phyloP scores from a whole-genome alignment of 2,113 vertebrate genomes.

The Rana temporaria region DNA sequence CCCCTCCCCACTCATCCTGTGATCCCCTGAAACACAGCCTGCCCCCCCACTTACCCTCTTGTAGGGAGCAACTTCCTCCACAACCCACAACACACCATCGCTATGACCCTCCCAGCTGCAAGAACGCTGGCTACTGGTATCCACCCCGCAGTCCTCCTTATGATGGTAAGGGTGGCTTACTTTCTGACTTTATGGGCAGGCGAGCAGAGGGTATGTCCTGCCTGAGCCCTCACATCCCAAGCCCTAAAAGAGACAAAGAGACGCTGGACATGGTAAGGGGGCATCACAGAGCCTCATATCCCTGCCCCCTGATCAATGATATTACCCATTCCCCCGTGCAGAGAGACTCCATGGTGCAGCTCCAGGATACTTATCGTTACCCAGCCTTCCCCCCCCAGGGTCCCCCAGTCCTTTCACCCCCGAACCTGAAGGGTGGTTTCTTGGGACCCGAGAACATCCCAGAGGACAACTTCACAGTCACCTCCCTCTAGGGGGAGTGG shows the following conservation, averaged over 20 bases:
- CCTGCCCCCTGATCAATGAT: conserved; percentile 82
- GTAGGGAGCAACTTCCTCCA: conserved; percentile 85
- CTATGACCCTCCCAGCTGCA: conserved; percentile 96
- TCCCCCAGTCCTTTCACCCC: conserved; percentile 79
- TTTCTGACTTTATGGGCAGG: conserved; percentile 85
- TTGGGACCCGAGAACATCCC: conserved; percentile 93
- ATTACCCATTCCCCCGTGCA: conserved; percentile 90
- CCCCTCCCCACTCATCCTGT: conserved; percentile 87
- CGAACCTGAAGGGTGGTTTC: conserved; percentile 83
- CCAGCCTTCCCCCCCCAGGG: conserved; percentile 82
- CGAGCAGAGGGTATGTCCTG: conserved; percentile 70
- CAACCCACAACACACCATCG: conserved; percentile 89
- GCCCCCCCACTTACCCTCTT: conserved; percentile 72
- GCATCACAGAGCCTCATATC: conserved; percentile 76
- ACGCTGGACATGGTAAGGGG: conserved; percentile 82
- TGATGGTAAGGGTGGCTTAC: conserved; percentile 80
- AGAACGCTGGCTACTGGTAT: conserved; percentile 95
- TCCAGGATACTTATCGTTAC: conserved; percentile 92
- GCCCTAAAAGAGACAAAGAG: conserved; percentile 86
- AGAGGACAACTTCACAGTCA: conserved; percentile 97
- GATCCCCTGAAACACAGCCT: conserved; percentile 64
- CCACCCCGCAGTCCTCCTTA: conserved; percentile 85
- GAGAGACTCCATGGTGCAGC: conserved; percentile 90
- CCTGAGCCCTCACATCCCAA: conserved; percentile 80
- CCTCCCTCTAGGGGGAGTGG: conserved; percentile 89